phyloP scores from a whole-genome alignment of 23 tunicate species.

The Diplosoma virens region DNA sequence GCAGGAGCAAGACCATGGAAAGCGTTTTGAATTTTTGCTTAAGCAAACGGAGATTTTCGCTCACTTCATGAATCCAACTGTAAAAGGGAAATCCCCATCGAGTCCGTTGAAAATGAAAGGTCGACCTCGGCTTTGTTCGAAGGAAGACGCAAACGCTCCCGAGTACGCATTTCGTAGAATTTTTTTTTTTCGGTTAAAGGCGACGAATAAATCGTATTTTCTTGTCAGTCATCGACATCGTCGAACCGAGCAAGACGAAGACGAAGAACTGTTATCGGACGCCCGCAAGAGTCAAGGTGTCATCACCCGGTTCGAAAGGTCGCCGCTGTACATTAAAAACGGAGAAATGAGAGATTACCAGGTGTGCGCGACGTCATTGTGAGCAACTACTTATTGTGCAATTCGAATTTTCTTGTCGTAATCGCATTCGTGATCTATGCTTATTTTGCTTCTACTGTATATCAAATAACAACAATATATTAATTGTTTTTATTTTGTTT shows the following conservation, averaged over 20 bases:
- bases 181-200: background rate
- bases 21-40: slow-evolving; percentile 85
- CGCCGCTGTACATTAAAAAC: slow-evolving; percentile 85
- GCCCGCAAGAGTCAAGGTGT: slow-evolving; percentile 86
- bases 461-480: too few species aligned
- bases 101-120: slow-evolving; percentile 92
- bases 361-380: slow-evolving; percentile 32
- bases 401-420: too few species aligned
- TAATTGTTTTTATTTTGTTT: background rate
- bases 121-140: slow-evolving; percentile 69
- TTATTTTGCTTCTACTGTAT: too few species aligned
- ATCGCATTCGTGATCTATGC: too few species aligned
- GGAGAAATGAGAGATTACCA: slow-evolving; percentile 99
- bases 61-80: slow-evolving; percentile 92
- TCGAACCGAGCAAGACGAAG: slow-evolving; percentile 92
- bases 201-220: background rate
- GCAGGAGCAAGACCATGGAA: slow-evolving; percentile 82
- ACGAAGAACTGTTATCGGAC: slow-evolving; percentile 80
- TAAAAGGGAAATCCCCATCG: slow-evolving; percentile 84
- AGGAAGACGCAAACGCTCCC: slow-evolving; percentile 50
- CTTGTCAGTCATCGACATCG: slow-evolving; percentile 73
- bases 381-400: too few species aligned
- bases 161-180: background rate
- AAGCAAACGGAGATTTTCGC: slow-evolving; percentile 93
- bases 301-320: slow-evolving; percentile 79